Percentiles rank a stretch among this genome's conserved stretches.
phyloP scores from a whole-genome alignment of 2,797 vertebrate species.

The Phataginus tetradactyla region DNA sequence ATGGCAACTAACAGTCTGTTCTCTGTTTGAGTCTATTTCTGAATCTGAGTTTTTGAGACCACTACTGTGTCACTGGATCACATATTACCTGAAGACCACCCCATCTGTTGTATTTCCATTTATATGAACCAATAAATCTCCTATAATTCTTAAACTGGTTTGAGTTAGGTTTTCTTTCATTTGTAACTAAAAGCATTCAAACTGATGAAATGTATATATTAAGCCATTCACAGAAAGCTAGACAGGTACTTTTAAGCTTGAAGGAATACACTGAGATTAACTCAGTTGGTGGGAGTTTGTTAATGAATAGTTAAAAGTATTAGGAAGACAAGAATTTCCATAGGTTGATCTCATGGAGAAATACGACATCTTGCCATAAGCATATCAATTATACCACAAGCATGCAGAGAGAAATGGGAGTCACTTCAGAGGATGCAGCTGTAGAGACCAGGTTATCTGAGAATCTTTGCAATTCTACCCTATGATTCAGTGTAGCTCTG shows the following conservation, averaged over 20 bases:
- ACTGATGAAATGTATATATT: not conserved
- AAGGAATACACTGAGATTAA: not conserved
- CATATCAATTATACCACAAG: not conserved
- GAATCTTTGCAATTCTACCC: not conserved
- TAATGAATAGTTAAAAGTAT: not conserved
- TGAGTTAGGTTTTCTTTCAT: slow-evolving; percentile 1
- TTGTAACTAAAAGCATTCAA: slow-evolving; percentile 5
- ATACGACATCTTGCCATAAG: not conserved
- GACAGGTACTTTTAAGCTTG: not conserved
- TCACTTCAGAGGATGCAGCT: not conserved
- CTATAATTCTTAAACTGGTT: not conserved
- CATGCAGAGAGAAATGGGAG: not conserved
- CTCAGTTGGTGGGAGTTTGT: not conserved
- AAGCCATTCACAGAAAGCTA: not conserved
- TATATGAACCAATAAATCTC: not conserved
- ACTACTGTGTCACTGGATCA: not conserved
- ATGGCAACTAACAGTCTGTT: too few relatives aligned
- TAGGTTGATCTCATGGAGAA: not conserved
- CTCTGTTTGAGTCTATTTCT: too few relatives aligned
- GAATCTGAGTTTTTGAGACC: not conserved
- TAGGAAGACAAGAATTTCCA: not conserved
- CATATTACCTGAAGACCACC: not conserved
- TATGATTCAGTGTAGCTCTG: not conserved
- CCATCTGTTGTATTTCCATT: not conserved
- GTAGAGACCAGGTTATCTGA: not conserved